Evolutionary conservation across 2,113 vertebrate genomes (phyloP).

Genomic region (Misgurnus anguillicaudatus): DNA sequence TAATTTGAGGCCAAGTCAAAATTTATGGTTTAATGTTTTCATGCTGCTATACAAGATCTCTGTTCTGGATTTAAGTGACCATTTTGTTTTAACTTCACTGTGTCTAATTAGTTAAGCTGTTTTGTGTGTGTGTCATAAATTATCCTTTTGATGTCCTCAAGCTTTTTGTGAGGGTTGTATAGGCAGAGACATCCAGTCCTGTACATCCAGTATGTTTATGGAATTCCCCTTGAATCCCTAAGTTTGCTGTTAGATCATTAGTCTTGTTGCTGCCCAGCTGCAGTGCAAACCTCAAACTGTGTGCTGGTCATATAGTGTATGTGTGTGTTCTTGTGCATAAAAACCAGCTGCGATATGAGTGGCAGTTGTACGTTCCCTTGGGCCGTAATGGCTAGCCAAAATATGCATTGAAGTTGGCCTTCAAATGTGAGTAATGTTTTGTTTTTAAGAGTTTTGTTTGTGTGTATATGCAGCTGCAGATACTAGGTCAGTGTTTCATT

Average conservation of each 20-base stretch:
- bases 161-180: conserved; percentile 12
- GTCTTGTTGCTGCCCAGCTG: conserved; percentile 44
- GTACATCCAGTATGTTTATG: conserved; percentile 31
- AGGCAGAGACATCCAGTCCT: conserved; percentile 3
- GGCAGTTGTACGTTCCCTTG: conserved; percentile 39
- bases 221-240: conserved; percentile 46
- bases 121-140: conserved; percentile 1
- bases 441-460: conserved; percentile 18
- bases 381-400: conserved; percentile 42
- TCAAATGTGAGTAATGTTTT: conserved; percentile 28
- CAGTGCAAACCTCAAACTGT: conserved; percentile 30
- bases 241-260: conserved; percentile 44
- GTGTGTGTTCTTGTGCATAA: conserved; percentile 6
- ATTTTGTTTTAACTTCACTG: conserved; percentile 6
- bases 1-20: background rate
- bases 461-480: conserved; percentile 33
- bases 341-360: conserved; percentile 47
- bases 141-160: conserved; percentile 19
- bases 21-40: conserved; percentile 12
- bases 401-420: conserved; percentile 29
- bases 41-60: background rate
- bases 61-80: background rate
- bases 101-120: conserved; percentile 17
- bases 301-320: conserved; percentile 26
- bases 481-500: conserved; percentile 1